These are phyloP conservation scores for Dendrocincla fuliginosa DNA, from an alignment of 2,797 vertebrate species.

Conservation along the genomic window DNA sequence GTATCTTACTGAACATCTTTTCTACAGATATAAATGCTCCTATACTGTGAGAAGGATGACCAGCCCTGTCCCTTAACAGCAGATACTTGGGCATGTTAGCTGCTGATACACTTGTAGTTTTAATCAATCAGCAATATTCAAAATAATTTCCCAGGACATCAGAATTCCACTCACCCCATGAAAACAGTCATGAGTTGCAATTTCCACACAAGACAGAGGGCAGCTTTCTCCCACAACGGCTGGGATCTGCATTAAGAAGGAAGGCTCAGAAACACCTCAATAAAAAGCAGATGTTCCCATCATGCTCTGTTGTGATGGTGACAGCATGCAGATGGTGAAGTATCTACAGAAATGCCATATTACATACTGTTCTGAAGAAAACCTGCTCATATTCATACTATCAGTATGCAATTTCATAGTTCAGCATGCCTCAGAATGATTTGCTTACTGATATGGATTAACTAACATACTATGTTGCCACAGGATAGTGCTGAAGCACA, in stretches of 20 bases:
- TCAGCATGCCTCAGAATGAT: not conserved
- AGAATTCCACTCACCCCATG: slow-evolving; percentile 68
- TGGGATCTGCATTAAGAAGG: slow-evolving; percentile 78
- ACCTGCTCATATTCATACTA: not conserved
- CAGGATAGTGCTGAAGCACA: not conserved
- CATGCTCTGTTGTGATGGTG: not conserved
- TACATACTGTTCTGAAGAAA: not conserved
- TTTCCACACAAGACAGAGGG: slow-evolving; percentile 76
- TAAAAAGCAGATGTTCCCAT: not conserved
- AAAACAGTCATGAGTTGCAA: slow-evolving; percentile 77
- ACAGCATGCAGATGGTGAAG: not conserved
- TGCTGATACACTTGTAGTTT: not conserved
- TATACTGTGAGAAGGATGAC: not conserved
- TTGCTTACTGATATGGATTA: not conserved
- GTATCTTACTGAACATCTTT: not conserved
- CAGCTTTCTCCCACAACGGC: slow-evolving; percentile 79
- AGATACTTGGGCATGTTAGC: not conserved
- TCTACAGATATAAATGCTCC: not conserved
- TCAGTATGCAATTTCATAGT: not conserved
- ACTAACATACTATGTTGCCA: not conserved
- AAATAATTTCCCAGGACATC: not conserved
- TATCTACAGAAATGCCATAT: not conserved
- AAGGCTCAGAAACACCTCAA: not conserved
- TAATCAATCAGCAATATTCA: not conserved
- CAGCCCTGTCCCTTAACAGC: not conserved